A percentile compares a stretch with the other conserved stretches of the same genome.
phyloP scores from a whole-genome alignment of 2,113 vertebrate species.

The Calidris pygmaea region DNA sequence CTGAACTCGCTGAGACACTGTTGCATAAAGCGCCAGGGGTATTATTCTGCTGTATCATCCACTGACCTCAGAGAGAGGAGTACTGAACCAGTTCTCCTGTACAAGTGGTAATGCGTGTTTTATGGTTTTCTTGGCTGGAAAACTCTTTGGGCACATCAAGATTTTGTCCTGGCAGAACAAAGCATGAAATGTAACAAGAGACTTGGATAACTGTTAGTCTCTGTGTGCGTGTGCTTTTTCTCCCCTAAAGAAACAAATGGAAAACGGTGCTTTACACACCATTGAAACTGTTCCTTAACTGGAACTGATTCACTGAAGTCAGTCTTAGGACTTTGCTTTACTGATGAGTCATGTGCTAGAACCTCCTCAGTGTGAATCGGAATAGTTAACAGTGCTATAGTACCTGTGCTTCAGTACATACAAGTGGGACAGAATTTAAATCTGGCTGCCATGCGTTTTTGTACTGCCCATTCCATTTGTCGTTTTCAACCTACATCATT shows the following conservation, averaged over 20 bases:
- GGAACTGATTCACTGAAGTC: not conserved
- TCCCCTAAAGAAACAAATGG: not conserved
- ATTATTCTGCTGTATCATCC: conserved; percentile 42
- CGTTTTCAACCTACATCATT: not conserved
- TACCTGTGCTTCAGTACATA: not conserved
- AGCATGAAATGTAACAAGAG: not conserved
- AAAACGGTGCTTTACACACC: not conserved
- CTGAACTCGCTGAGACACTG: not conserved
- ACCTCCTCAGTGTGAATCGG: accelerated
- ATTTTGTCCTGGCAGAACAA: not conserved
- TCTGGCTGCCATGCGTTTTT: not conserved
- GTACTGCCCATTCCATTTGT: not conserved
- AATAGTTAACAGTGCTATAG: not conserved
- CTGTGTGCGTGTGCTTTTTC: accelerated
- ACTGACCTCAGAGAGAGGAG: conserved; percentile 36
- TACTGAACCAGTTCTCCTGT: not conserved
- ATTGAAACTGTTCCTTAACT: not conserved
- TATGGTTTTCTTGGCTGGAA: conserved; percentile 33
- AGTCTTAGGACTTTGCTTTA: not conserved
- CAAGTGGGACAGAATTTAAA: not conserved
- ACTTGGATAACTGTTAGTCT: not conserved
- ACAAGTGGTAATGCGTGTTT: not conserved
- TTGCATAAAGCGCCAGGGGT: not conserved
- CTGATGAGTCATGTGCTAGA: not conserved
- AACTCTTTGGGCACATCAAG: not conserved